Percentiles rank a stretch among this genome's conserved stretches.
Conservation (phyloP, 2,797 vertebrate species). For the Rhadinocentrus ornatus region DNA sequence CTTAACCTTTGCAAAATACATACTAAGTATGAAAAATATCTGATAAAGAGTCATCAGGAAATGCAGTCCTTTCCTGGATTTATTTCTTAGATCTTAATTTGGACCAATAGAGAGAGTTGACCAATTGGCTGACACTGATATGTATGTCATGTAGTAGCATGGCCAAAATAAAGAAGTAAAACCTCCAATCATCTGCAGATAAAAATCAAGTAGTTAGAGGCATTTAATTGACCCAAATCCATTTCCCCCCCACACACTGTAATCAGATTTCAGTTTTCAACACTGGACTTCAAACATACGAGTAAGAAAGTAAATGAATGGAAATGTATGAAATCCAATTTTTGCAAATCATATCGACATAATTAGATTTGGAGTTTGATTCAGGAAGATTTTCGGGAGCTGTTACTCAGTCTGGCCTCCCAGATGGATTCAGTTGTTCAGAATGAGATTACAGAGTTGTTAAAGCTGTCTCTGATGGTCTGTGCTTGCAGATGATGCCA, state of each 20-base stretch:
- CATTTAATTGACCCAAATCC: neutral
- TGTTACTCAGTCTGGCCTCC: conserved; percentile 11
- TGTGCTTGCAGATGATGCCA: neutral
- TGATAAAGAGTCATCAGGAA: no score
- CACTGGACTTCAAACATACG: conserved; percentile 2
- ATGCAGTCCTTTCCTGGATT: neutral
- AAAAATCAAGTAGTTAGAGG: conserved; percentile 8
- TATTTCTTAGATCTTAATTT: neutral
- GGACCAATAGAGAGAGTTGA: neutral
- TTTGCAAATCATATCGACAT: conserved; percentile 8
- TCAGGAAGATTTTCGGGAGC: conserved; percentile 1
- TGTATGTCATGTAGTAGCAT: neutral
- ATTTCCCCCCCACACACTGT: neutral
- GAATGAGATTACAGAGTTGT: neutral
- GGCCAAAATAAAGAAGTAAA: neutral
- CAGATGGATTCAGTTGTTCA: neutral
- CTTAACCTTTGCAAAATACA: no score
- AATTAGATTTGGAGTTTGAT: conserved; percentile 4
- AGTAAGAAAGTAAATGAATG: conserved; percentile 6
- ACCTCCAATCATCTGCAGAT: conserved; percentile 8
- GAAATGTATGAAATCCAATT: neutral
- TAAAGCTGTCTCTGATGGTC: neutral
- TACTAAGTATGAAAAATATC: no score
- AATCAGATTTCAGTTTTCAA: conserved; percentile 17
- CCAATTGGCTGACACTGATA: neutral